A percentile compares a stretch with the other conserved stretches of the same genome.
Evolutionary conservation across 2,888 invertebrate genomes (phyloP).

Genomic region (Sminthurinus aureus): DNA sequence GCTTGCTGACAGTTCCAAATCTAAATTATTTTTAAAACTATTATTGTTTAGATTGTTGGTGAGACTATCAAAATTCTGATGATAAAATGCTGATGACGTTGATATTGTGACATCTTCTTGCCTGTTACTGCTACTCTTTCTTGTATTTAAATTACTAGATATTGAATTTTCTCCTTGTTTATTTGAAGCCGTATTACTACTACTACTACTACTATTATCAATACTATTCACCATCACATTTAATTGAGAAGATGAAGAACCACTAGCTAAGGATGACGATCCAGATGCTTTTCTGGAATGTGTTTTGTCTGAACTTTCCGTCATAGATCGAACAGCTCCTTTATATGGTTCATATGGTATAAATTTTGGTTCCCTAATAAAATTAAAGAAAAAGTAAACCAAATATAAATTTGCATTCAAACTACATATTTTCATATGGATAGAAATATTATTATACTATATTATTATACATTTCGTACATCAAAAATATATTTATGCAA

Average conservation of each 20-base stretch:
- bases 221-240: background rate
- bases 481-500: too few species aligned
- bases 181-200: too few species aligned
- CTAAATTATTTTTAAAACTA: constrained; percentile 9
- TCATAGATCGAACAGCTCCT: constrained; percentile 56
- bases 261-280: constrained; percentile 24
- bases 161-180: background rate
- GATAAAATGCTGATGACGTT: too few species aligned
- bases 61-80: too few species aligned
- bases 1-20: constrained; percentile 20
- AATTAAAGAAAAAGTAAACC: constrained; percentile 18
- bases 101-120: constrained; percentile 7
- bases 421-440: too few species aligned
- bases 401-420: too few species aligned
- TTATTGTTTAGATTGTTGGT: background rate
- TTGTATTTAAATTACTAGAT: background rate
- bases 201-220: too few species aligned
- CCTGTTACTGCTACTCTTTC: too few species aligned
- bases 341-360: constrained; percentile 59
- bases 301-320: constrained; percentile 23
- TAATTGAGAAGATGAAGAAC: background rate
- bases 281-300: constrained; percentile 38
- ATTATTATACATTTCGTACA: too few species aligned
- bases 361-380: constrained; percentile 56
- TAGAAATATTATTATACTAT: too few species aligned